Evolutionary conservation across 2,797 vertebrate species (phyloP), one percentile per base, ranked within the genome.

Genomic region (Crax fasciolata): DNA sequence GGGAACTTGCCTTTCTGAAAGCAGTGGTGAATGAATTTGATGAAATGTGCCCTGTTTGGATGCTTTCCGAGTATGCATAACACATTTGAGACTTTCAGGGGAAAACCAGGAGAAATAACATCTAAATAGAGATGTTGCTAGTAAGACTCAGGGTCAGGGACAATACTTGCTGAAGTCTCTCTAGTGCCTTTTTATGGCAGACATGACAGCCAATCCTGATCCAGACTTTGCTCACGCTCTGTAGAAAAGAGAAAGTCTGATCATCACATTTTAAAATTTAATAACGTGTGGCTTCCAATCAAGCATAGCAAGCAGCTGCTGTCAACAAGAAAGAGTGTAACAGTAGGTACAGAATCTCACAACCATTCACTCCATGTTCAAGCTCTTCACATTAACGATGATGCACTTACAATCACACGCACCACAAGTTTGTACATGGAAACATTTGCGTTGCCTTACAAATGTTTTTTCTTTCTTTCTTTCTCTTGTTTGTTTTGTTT

Each of bases 121-220:
- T 91, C 75, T 77, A 90, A 96, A 91, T 85, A 89, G 91, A 95
- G 93, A 83, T 4, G 28, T 96, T 92, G 93, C 92, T 96, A 97
- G 97, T 87, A 95, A 96, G 89, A 96, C 90, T 95, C 17, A 1
- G 95, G 97, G 96, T 96, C 95, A 97, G 97, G 98, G 97, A 97
- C 97, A 98, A 97, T 98, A 98, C 98, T 98, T 98, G 98, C 98
- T 98, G 98, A 98, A 97, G 97, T 97, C 98, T 98, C 97, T 98
- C 97, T 98, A 98, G 95, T 98, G 98, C 97, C 97, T 97, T 98
- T 98, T 98, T 97, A 48, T 98, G 98, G 98, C 98, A 98, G 98
- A 98, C 98, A 98, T 98, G 98, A 98, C 98, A 98, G 98, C 98
- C 98, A 98, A 98, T 98, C 98, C 98, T 98, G 97, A 98, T 98